Evolutionary conservation across 2,888 invertebrate genomes (phyloP).

Genomic region (Cordilura impudica): DNA sequence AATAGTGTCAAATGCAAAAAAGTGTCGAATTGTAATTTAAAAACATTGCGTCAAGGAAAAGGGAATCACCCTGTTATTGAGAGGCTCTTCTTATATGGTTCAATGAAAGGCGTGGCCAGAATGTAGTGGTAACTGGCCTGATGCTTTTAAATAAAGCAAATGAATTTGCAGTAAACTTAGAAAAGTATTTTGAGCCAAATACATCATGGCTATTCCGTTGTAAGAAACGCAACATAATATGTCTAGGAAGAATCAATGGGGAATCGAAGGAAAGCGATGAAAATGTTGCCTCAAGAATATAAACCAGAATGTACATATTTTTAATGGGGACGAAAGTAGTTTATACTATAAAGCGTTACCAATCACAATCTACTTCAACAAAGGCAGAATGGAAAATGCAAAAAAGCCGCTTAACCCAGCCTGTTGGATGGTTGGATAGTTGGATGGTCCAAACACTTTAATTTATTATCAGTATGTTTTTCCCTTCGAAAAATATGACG

Average conservation of each 20-base stretch:
- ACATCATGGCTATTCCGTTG: too few relatives aligned
- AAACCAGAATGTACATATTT: neutral
- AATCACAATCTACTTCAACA: slow-evolving; percentile 11
- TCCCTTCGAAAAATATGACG: too few relatives aligned
- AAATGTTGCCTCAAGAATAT: neutral
- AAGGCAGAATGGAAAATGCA: too few relatives aligned
- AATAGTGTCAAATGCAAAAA: neutral
- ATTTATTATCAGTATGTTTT: too few relatives aligned
- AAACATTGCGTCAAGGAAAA: too few relatives aligned
- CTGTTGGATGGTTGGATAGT: too few relatives aligned
- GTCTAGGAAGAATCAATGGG: neutral
- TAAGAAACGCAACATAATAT: too few relatives aligned
- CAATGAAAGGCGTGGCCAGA: slow-evolving; percentile 26
- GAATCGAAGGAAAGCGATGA: neutral
- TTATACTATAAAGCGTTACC: too few relatives aligned
- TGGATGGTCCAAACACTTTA: too few relatives aligned
- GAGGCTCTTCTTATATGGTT: slow-evolving; percentile 22
- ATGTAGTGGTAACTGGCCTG: slow-evolving; percentile 12
- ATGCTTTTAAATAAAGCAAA: slow-evolving; percentile 33
- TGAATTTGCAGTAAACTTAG: neutral
- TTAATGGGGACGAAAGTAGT: too few relatives aligned
- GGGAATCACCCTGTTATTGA: slow-evolving; percentile 21
- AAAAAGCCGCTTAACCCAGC: too few relatives aligned
- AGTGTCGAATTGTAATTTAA: slow-evolving; percentile 7
- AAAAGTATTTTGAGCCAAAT: slow-evolving; percentile 16